phyloP scores from a whole-genome alignment of 2,888 invertebrate species.

The Drosophila mimica region DNA sequence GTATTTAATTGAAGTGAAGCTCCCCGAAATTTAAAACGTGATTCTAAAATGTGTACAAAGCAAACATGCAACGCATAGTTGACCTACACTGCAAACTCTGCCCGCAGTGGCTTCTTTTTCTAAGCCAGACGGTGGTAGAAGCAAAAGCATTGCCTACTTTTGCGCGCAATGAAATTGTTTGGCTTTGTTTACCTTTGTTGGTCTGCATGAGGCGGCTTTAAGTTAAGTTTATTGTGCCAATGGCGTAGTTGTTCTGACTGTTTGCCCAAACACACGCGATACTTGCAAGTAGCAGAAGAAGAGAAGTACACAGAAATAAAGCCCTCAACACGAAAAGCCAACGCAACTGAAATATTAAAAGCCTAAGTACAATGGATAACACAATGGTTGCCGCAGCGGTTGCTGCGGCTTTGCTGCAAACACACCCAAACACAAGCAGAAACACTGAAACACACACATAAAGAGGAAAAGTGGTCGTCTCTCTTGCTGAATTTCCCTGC shows the following conservation, averaged over 20 bases:
- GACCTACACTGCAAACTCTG: not conserved
- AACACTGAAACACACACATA: slow-evolving; percentile 11
- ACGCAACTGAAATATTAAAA: slow-evolving; percentile 74
- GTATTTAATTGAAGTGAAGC: not conserved
- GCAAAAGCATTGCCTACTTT: slow-evolving; percentile 65
- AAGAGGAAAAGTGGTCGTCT: slow-evolving; percentile 12
- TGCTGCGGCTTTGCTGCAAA: slow-evolving; percentile 31
- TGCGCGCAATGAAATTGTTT: slow-evolving; percentile 48
- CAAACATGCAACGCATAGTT: slow-evolving; percentile 14
- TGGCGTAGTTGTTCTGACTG: slow-evolving; percentile 45
- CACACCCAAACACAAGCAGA: slow-evolving; percentile 22
- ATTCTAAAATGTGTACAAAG: slow-evolving; percentile 35
- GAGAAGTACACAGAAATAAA: slow-evolving; percentile 43
- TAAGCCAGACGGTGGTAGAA: not conserved
- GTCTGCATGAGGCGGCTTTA: slow-evolving; percentile 36
- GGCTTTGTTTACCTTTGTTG: slow-evolving; percentile 44
- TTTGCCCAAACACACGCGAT: slow-evolving; percentile 39
- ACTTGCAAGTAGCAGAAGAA: not conserved
- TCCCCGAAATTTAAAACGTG: slow-evolving; percentile 6
- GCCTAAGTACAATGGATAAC: slow-evolving; percentile 70
- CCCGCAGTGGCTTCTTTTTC: not conserved
- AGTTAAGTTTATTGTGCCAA: slow-evolving; percentile 61
- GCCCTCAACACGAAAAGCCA: slow-evolving; percentile 41
- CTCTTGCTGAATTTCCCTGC: slow-evolving; percentile 6
- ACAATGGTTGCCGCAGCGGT: slow-evolving; percentile 49